Percentiles rank a stretch among this genome's conserved stretches.
phyloP scores from a whole-genome alignment of 1,140 invertebrate species.

The Musca domestica region DNA sequence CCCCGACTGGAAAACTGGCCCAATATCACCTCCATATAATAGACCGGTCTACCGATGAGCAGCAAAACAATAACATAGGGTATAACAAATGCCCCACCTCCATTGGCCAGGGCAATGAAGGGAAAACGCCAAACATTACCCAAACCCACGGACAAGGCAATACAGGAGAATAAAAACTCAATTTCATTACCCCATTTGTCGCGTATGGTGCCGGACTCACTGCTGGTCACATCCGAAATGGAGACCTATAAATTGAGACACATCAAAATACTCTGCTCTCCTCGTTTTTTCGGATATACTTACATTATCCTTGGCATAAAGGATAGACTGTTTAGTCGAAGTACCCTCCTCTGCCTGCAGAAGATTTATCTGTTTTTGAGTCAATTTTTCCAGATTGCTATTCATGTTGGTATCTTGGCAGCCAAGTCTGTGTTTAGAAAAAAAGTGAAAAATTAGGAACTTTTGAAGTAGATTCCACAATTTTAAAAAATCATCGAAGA shows the following conservation, averaged over 20 bases:
- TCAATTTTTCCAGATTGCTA: slow-evolving; percentile 18
- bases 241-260: neutral
- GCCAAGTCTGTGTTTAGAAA: too few species aligned
- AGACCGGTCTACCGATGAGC: slow-evolving; percentile 76
- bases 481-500: too few species aligned
- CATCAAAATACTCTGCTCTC: too few species aligned
- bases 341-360: neutral
- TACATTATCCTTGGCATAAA: neutral
- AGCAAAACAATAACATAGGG: slow-evolving; percentile 75
- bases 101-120: slow-evolving; percentile 73
- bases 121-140: slow-evolving; percentile 85
- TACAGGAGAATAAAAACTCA: slow-evolving; percentile 80
- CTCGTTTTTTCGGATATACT: too few species aligned
- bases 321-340: neutral
- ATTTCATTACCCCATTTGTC: slow-evolving; percentile 73
- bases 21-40: slow-evolving; percentile 77
- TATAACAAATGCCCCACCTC: slow-evolving; percentile 75
- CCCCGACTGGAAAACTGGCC: slow-evolving; percentile 69
- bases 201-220: slow-evolving; percentile 3
- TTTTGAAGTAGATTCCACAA: too few species aligned
- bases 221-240: neutral
- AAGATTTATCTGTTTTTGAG: slow-evolving; percentile 12
- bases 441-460: too few species aligned
- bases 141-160: slow-evolving; percentile 80
- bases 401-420: neutral